Evolutionary conservation across 2,888 invertebrate species (phyloP).

Genomic region (Odontocerum albicorne): DNA sequence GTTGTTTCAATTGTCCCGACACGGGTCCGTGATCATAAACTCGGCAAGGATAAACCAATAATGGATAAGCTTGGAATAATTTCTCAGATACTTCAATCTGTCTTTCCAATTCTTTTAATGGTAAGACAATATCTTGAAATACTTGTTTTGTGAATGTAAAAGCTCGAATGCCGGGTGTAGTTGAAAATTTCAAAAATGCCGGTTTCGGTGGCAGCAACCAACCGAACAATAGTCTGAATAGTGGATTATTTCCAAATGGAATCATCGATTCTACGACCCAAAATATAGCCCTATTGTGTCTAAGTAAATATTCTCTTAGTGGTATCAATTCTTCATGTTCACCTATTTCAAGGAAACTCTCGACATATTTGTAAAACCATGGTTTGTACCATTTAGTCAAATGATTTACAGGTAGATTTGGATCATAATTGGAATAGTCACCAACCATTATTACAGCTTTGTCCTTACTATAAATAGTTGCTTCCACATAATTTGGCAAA

Average conservation of each 20-base stretch:
- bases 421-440: slow-evolving; percentile 62
- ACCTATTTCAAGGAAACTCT: slow-evolving; percentile 57
- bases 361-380: slow-evolving; percentile 71
- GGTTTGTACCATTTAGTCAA: slow-evolving; percentile 69
- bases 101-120: slow-evolving; percentile 63
- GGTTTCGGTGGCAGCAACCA: slow-evolving; percentile 72
- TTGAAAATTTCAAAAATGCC: slow-evolving; percentile 72
- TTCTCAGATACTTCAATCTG: slow-evolving; percentile 62
- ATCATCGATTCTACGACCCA: slow-evolving; percentile 75
- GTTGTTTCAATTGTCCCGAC: slow-evolving; percentile 61
- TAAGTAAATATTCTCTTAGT: slow-evolving; percentile 62
- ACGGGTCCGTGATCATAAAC: slow-evolving; percentile 63
- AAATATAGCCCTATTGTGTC: slow-evolving; percentile 70
- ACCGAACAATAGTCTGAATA: slow-evolving; percentile 64
- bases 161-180: slow-evolving; percentile 66
- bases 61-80: slow-evolving; percentile 66
- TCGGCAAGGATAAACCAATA: slow-evolving; percentile 70
- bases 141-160: slow-evolving; percentile 72
- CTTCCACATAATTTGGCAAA: slow-evolving; percentile 66
- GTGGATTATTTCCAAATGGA: slow-evolving; percentile 66
- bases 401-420: slow-evolving; percentile 54
- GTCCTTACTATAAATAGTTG: slow-evolving; percentile 63
- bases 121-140: slow-evolving; percentile 71
- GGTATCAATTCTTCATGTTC: slow-evolving; percentile 64
- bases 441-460: slow-evolving; percentile 69